These are phyloP conservation scores for Acanthosepion lycidas DNA, from an alignment of 2,888 invertebrate species.

Conservation along the genomic window DNA sequence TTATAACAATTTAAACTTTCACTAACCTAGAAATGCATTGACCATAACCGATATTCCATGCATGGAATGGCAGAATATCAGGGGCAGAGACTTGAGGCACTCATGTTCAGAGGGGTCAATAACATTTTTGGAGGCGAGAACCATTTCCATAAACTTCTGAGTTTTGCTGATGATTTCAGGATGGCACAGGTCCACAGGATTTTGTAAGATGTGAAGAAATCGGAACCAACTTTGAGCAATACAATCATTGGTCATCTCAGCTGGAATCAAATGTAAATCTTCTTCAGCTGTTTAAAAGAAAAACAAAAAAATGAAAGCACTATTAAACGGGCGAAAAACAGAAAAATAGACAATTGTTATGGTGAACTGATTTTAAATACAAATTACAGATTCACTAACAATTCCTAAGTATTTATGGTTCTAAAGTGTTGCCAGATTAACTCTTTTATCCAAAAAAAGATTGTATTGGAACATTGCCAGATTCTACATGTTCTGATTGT, in stretches of 20 bases:
- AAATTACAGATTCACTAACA: background rate
- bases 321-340: background rate
- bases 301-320: background rate
- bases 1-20: background rate
- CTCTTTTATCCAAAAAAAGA: no score
- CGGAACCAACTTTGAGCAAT: constrained; percentile 97
- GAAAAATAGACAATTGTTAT: background rate
- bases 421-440: no score
- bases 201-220: constrained; percentile 92
- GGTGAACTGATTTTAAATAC: background rate
- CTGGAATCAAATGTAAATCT: constrained; percentile 86
- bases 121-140: constrained; percentile 83
- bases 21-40: constrained; percentile 93
- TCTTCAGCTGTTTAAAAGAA: constrained; percentile 82
- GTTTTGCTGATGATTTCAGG: constrained; percentile 80
- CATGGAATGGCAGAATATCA: constrained; percentile 94
- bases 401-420: no score
- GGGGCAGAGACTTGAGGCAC: constrained; percentile 79
- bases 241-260: constrained; percentile 87
- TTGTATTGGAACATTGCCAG: no score
- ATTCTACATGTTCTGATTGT: no score
- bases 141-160: constrained; percentile 86
- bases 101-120: constrained; percentile 91
- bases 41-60: constrained; percentile 93
- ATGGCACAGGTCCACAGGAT: constrained; percentile 87